Evolutionary conservation across 2,797 vertebrate species (phyloP), one percentile per base, ranked within the genome.

Genomic region (Muscicapa comitata): DNA sequence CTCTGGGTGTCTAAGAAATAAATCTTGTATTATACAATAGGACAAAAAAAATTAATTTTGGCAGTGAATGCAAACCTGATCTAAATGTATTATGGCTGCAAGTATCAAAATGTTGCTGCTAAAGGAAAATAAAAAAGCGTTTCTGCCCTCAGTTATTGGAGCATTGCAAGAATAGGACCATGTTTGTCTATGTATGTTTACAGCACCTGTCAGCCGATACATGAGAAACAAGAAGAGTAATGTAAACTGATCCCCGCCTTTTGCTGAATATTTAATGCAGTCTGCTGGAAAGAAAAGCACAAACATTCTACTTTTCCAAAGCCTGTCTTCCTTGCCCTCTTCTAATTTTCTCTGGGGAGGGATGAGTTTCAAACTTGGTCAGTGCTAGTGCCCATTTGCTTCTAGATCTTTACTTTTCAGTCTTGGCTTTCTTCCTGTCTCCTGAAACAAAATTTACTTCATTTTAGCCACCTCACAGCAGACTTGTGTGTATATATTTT

Each of bases 181-280:
- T 98, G 98, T 98, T 98, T 98, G 97, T 98, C 98, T 98, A 97
- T 98, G 98, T 98, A 98, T 98, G 98, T 99, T 99, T 99, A 98
- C 98, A 98, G 98, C 98, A 98, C 98, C 98, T 99, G 98, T 98
- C 98, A 98, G 98, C 96, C 90, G 96, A 99, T 98, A 98, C 98
- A 98, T 11, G 98, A 98, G 98, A 98, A 99, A 99, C 98, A 99
- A 98, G 98, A 98, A 98, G 98, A 98, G 97, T 97, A 97, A 98
- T 98, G 98, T 98, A 99, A 99, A 98, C 95, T 85, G 98, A 99
- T 98, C 97, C 96, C 96, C 1, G 86, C 96, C 97, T 97, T 98
- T 98, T 97, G 97, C 97, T 99, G 98, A 98, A 99, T 98, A 98
- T 98, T 98, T 98, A 98, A 99, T 99, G 98, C 94, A 94, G 96